Percentiles rank a stretch among this genome's conserved stretches.
Evolutionary conservation across 2,888 invertebrate genomes (phyloP).

Genomic region (Eutolmus rufibarbis): DNA sequence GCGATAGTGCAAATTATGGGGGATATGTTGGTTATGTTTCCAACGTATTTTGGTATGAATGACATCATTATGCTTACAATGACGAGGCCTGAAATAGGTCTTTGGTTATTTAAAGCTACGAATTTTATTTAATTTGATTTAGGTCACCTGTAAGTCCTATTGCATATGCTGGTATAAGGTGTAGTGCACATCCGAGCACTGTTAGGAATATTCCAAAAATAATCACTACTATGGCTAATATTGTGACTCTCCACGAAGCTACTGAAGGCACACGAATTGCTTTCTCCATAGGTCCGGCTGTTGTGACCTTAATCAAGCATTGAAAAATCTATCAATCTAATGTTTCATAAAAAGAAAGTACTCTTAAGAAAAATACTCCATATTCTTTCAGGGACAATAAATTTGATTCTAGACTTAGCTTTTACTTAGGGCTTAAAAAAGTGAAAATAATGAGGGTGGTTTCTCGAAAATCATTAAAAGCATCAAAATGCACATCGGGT

Average conservation of each 20-base stretch:
- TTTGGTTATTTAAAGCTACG: background rate
- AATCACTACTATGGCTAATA: constrained; percentile 57
- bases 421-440: too few relatives aligned
- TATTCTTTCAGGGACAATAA: too few relatives aligned
- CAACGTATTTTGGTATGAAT: constrained; percentile 60
- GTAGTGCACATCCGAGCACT: constrained; percentile 54
- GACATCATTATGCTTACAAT: constrained; percentile 60
- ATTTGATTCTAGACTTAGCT: too few relatives aligned
- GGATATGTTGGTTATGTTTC: constrained; percentile 57
- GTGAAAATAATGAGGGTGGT: too few relatives aligned
- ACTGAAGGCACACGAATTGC: constrained; percentile 59
- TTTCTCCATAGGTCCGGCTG: constrained; percentile 61
- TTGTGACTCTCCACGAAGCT: constrained; percentile 60
- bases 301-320: constrained; percentile 56
- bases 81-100: constrained; percentile 52
- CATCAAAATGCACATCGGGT: too few relatives aligned
- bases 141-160: constrained; percentile 55
- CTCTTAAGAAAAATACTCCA: too few relatives aligned
- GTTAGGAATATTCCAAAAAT: constrained; percentile 56
- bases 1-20: constrained; percentile 57
- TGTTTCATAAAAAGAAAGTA: too few relatives aligned
- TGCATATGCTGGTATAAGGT: constrained; percentile 56
- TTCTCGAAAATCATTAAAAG: too few relatives aligned
- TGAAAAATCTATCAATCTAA: background rate
- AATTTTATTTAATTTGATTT: background rate